Base-by-base conservation (phyloP, 2,888 invertebrate genomes). In the Lepidonotus clava region DNA sequence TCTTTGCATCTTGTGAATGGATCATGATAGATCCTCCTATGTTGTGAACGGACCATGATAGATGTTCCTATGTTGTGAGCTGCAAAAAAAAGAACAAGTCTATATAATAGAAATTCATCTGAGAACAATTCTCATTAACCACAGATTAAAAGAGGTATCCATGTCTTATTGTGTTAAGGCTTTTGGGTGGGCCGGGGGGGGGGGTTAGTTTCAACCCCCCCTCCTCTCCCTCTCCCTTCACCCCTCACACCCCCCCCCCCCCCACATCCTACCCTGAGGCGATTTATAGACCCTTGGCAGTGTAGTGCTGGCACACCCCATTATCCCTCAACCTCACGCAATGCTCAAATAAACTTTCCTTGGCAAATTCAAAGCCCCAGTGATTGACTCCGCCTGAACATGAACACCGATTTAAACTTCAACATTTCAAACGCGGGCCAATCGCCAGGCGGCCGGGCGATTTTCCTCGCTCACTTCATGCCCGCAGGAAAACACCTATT, bases 281-380 rank as follows among this genome's bases (percentile, higher is more conserved):
- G 28, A 61, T 61, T 61, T 61, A 61, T 28, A 61, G 61, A 61
- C 61, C 61, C 61, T 61, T 61, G 28, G 61, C 61, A 61, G 28
- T 24, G 61, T 61, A 24, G 28, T 24, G 61, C 61, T 32, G 28
- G 28, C 24, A 28, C 61, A n/a, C 61, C 28, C n/a, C 28, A 61
- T 28, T 61, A 61, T 61, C 61, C 28, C 61, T 28, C 61, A 61
- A 1, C 61, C 1, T n/a, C 61, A 61, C 61, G 61, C 61, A 32
- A 61, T 24, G n/a, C 2, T 1, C 28, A 14, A 11, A 61, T 61
- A 14, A 1, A 2, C 28, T 14, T 1, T 61, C 28, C 24, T 61
- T n/a, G 61, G 28, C 28, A 32, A 61, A 61, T 61, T 61, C 61
- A 61, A 61, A 61, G n/a, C 61, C 28, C 28, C 21, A 24, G 61